Conservation (phyloP, 2,113 vertebrate species). For the Perca flavescens region DNA sequence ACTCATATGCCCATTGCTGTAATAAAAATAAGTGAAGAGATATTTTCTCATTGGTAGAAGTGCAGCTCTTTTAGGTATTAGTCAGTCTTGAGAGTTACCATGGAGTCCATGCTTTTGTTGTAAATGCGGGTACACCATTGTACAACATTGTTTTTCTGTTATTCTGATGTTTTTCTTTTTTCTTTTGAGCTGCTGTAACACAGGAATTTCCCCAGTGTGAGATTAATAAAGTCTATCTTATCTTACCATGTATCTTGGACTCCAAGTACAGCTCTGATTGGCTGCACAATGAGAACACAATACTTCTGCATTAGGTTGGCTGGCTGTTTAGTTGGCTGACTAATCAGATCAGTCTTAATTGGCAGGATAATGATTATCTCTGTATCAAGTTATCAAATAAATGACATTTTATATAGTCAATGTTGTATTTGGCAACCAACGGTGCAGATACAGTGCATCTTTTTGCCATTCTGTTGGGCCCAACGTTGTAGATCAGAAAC, state of each 20-base stretch:
- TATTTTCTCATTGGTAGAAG: constrained; percentile 31
- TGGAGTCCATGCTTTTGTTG: constrained; percentile 28
- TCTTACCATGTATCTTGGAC: background rate
- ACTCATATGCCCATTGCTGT: constrained; percentile 42
- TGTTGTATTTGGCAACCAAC: background rate
- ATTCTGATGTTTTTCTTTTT: no score
- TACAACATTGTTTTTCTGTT: no score
- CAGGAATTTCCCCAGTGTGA: no score
- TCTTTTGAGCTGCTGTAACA: no score
- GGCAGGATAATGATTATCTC: constrained; percentile 9
- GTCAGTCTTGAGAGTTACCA: background rate
- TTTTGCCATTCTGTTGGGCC: constrained; percentile 5
- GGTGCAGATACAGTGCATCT: background rate
- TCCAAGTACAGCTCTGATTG: constrained; percentile 49
- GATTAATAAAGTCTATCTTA: no score
- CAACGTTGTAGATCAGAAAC: background rate
- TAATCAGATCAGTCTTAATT: constrained; percentile 5
- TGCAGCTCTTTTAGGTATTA: constrained; percentile 40
- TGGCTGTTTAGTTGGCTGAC: constrained; percentile 63
- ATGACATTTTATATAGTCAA: background rate
- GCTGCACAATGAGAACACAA: constrained; percentile 56
- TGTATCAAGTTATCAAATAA: background rate
- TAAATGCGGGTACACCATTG: constrained; percentile 15
- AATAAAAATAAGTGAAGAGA: constrained; percentile 33
- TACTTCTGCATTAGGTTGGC: constrained; percentile 22